Conservation (phyloP, 1,140 invertebrate genomes). For the Panagrolaimus sp. region DNA sequence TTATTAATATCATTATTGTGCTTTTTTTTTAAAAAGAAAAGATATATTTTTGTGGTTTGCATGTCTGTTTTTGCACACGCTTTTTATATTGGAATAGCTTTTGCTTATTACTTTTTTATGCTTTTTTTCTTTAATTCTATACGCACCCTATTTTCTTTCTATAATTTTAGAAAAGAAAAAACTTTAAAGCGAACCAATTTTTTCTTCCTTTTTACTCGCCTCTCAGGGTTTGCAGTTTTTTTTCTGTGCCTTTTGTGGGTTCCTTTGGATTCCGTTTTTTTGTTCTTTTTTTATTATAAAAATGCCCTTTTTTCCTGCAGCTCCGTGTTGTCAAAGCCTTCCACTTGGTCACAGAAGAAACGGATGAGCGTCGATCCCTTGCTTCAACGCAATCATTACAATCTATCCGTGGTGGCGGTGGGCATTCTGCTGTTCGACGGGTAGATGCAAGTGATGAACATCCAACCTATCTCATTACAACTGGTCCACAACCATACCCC, state of each 20-base stretch:
- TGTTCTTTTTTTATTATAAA: conserved; percentile 21
- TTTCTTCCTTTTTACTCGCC: conserved; percentile 37
- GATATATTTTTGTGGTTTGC: conserved; percentile 26
- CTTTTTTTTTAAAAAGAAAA: conserved; percentile 49
- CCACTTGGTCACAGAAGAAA: conserved; percentile 97
- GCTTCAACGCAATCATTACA: conserved; percentile 57
- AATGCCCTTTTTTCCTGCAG: conserved; percentile 63
- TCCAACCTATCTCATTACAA: conserved; percentile 29
- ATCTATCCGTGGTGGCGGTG: conserved; percentile 53
- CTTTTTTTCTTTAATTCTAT: conserved; percentile 25
- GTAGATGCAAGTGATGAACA: conserved; percentile 14
- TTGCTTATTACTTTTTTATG: conserved; percentile 29
- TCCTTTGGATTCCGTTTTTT: conserved; percentile 17
- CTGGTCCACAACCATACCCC: conserved; percentile 52
- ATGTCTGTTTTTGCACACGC: conserved; percentile 31
- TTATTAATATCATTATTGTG: conserved; percentile 54
- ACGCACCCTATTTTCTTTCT: conserved; percentile 28
- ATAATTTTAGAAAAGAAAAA: too few relatives aligned
- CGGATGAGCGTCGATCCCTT: conserved; percentile 89
- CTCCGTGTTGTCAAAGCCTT: conserved; percentile 99
- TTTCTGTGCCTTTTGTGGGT: conserved; percentile 22
- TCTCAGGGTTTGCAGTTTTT: conserved; percentile 37
- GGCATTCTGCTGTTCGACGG: conserved; percentile 23
- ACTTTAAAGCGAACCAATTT: conserved; percentile 33
- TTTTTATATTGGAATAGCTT: conserved; percentile 23